Base-by-base conservation (phyloP, 1,140 invertebrate species). In the Heliconius eleuchia region DNA sequence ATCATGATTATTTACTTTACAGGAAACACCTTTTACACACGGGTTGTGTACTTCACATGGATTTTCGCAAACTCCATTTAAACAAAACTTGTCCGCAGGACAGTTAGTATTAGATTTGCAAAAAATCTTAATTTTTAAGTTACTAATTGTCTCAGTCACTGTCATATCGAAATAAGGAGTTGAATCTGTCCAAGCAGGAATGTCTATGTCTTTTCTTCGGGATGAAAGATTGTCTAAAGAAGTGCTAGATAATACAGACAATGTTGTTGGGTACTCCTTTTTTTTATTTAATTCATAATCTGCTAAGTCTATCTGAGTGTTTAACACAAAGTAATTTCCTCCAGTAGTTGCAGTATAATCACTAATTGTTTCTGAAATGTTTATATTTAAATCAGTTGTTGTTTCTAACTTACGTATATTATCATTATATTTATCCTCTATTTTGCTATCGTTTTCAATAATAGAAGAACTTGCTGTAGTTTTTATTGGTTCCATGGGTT, bases 31-130 rank as follows among this genome's bases (percentile, higher is more conserved):
- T 82, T 96, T 92, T 82, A 96, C 96, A 92, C 97, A 98, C 73
- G 96, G 96, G 77, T 95, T 96, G 73, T 87, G 92, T 83, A 87
- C 91, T 84, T 95, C 91, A 89, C 97, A 98, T 80, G 97, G 97
- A 93, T 97, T 96, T 90, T 96, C 94, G 89, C 97, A 98, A 91
- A 96, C 96, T 86, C 95, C 96, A 85, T 95, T 95, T 77, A 96
- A 94, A 91, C 97, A 97, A 73, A 96, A 95, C 85, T 96, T 95
- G 77, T 96, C 95, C 86, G 95, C 95, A 9, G 95, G 92, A 89
- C 97, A 98, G 86, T 97, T 96, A 73, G 94, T 95, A 86, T 97
- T 96, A 71, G 95, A 94, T 80, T 96, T 95, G 94, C 97, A 97
- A 82, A 92, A 84, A 37, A 79, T 85, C 80, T 87, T 91, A 83